These are phyloP conservation scores for Eubasilissa regina DNA, from an alignment of 1,140 invertebrate species.

Conservation along the genomic window DNA sequence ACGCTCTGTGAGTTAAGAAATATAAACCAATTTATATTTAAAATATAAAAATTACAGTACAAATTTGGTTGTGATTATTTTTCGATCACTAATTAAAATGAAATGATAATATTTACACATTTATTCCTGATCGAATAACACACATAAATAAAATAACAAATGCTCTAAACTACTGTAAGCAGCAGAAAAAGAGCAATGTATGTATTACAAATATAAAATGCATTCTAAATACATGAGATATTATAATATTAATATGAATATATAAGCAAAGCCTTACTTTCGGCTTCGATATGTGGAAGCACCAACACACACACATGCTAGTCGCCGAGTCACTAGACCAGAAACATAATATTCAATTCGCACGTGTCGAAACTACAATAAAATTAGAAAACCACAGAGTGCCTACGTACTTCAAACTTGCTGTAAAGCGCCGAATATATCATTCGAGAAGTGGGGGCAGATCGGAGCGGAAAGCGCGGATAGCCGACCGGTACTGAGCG, in stretches of 20 bases:
- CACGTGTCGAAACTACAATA: slow-evolving; percentile 51
- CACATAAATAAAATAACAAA: no score
- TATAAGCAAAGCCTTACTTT: slow-evolving; percentile 52
- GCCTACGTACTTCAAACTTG: slow-evolving; percentile 57
- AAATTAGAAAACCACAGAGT: slow-evolving; percentile 47
- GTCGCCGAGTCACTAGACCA: slow-evolving; percentile 46
- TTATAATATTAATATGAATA: slow-evolving; percentile 26
- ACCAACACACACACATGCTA: slow-evolving; percentile 60
- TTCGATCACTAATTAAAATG: no score
- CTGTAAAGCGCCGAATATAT: slow-evolving; percentile 58
- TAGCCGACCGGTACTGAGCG: slow-evolving; percentile 20
- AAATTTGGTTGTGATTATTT: no score
- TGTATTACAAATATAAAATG: slow-evolving; percentile 12
- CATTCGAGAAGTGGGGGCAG: slow-evolving; percentile 45
- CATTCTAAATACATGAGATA: neutral
- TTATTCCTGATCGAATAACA: no score
- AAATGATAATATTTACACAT: no score
- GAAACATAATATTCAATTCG: slow-evolving; percentile 28
- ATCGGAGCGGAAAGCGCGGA: slow-evolving; percentile 34
- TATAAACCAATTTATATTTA: no score
- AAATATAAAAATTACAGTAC: no score
- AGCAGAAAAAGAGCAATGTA: slow-evolving; percentile 2
- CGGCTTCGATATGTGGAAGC: slow-evolving; percentile 56
- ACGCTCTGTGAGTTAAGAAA: no score
- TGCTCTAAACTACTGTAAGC: neutral